Conservation (phyloP, 2,113 vertebrate species). For the Motacilla tschutschensis region DNA sequence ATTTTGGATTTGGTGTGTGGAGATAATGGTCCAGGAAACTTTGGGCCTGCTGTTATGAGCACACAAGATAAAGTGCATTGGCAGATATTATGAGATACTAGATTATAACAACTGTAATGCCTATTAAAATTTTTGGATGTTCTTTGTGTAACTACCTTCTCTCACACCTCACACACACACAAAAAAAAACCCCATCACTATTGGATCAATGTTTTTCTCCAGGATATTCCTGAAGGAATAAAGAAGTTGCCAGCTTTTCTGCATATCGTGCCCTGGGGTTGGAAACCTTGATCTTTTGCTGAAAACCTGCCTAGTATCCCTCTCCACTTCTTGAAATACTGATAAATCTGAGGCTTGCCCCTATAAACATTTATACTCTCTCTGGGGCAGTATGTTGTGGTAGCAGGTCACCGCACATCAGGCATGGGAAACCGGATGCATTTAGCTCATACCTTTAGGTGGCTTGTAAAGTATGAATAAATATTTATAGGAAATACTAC, state of each 20-base stretch:
- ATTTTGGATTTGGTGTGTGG: neutral
- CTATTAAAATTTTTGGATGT: neutral
- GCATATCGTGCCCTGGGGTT: neutral
- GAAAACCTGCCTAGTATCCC: neutral
- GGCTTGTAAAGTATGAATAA: neutral
- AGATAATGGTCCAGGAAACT: slow-evolving; percentile 15
- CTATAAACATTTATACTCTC: neutral
- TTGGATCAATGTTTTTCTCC: neutral
- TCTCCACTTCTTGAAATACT: neutral
- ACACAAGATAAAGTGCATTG: neutral
- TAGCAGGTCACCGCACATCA: neutral
- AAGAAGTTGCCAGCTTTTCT: neutral
- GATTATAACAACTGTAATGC: neutral
- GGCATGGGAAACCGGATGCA: neutral
- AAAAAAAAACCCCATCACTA: neutral
- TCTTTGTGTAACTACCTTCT: neutral
- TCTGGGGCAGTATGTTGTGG: neutral
- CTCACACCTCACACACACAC: neutral
- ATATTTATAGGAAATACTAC: slow-evolving; percentile 12
- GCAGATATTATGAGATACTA: neutral
- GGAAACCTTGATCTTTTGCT: neutral
- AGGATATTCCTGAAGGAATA: neutral
- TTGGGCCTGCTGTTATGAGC: neutral
- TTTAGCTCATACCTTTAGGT: neutral
- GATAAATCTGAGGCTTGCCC: neutral